Base-by-base conservation (phyloP, 2,113 vertebrate species). In the Dipodomys spectabilis region DNA sequence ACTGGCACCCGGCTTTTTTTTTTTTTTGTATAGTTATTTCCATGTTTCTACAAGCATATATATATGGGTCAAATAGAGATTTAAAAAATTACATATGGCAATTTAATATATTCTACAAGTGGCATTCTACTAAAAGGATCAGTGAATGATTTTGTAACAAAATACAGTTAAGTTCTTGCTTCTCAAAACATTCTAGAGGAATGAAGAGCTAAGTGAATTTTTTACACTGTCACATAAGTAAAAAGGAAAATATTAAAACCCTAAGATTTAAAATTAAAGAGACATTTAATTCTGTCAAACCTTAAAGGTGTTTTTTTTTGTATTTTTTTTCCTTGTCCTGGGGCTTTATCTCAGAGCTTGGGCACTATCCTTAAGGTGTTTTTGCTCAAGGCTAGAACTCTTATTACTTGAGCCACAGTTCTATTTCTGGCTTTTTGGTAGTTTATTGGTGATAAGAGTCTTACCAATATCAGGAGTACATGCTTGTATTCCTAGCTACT, bases 1-100 rank as follows among this genome's bases (percentile, higher is more conserved):
- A 39, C 39, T 39, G 39, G 39, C 39, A 39, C 49, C 12, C 49
- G 8, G 49, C 49, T 49, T 49, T 49, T 49, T 9, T 49, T 49
- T 12, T 49, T 49, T 49, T 49, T 49, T 49, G 49, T 49, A 49
- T 49, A 11, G 49, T 49, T 49, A 49, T 49, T 49, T 49, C 49
- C 49, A 49, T 79, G 1, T 88, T 80, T 84, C 39, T 91, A n/a
- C 69, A 71, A 94, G 65, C 71, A 65, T 92, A 78, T 35, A 60
- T 53, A 84, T 71, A 53, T 60, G 60, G 10, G 65, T 88, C 79
- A 82, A 83, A 30, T 88, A 49, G 49, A n/a, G 44, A 84, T 35
- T 3, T 3, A 65, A 88, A 65, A 78, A 45, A 3, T 13, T 79
- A 39, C 75, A 23, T 82, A 60, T 68, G 23, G 30, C 64, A 82